Base-by-base conservation (phyloP, 2,113 vertebrate species). In the Dromaius novaehollandiae region DNA sequence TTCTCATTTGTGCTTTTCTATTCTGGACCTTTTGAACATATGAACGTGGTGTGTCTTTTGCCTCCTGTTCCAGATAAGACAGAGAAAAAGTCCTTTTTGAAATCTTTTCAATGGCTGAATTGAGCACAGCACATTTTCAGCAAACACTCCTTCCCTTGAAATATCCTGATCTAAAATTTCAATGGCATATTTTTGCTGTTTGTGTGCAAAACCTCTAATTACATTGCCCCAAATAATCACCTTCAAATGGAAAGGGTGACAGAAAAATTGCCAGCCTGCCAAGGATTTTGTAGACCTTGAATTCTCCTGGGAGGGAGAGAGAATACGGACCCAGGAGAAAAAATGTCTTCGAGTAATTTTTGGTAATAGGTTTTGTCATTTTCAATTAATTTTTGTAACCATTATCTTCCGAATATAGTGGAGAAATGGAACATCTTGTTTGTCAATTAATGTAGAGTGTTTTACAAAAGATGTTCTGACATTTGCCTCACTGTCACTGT, bases 401-500 rank as follows among this genome's bases (percentile, higher is more conserved):
- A 16, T 38, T 34, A 60, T 84, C 22, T 6, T 79, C 77, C 82
- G 44, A 68, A 73, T 63, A 15, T 30, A 26, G 21, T 68, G 36
- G 16, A n/a, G 32, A 90, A 96, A 84, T 48, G 13, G 14, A 92
- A 66, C 81, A 89, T 81, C 65, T 96, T 94, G 58, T 92, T 96
- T 96, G 82, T 95, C 90, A 94, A 44, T 93, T 97, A 83, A 79
- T 28, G 17, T 60, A 60, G 65, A 86, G 44, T 32, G 17, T 44
- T 95, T 92, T 94, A 85, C 64, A 90, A 80, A 94, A 71, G 65
- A 66, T 75, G 34, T 68, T 73, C 60, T 42, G 68, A 69, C 82
- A 70, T 94, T 91, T 93, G 51, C 44, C 25, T 89, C 32, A 60
- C 44, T 79, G n/a, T 82, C 65, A 61, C 16, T 44, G 66, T 90